Percentiles rank a stretch among this genome's conserved stretches.
phyloP scores from a whole-genome alignment of 2,888 invertebrate genomes.

The Platerodrilus igneus region DNA sequence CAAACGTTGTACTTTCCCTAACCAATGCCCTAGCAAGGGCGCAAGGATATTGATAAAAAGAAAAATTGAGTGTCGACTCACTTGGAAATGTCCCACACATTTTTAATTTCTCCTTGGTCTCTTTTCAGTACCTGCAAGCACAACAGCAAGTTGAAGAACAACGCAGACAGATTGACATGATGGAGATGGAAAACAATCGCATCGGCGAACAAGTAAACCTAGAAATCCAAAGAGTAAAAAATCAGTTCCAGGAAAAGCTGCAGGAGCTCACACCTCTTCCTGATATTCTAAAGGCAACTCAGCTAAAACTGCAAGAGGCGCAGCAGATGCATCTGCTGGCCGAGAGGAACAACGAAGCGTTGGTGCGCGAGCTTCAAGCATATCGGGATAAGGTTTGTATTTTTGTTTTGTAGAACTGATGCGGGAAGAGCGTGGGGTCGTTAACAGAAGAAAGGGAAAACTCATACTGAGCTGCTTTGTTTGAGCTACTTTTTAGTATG shows the following conservation, averaged over 20 bases:
- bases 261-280: slow-evolving; percentile 66
- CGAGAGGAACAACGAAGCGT: slow-evolving; percentile 62
- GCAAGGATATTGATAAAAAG: no score
- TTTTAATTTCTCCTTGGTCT: no score
- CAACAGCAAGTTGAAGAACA: slow-evolving; percentile 69
- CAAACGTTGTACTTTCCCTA: no score
- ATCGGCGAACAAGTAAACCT: slow-evolving; percentile 67
- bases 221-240: slow-evolving; percentile 66
- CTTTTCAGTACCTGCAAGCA: slow-evolving; percentile 56
- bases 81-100: no score
- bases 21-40: no score
- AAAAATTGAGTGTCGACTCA: no score
- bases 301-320: slow-evolving; percentile 62
- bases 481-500: background rate
- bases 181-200: slow-evolving; percentile 67
- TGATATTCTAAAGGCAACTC: slow-evolving; percentile 64
- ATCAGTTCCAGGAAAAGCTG: slow-evolving; percentile 67
- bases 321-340: slow-evolving; percentile 63
- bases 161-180: slow-evolving; percentile 61
- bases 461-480: background rate
- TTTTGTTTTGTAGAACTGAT: no score
- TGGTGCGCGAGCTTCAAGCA: slow-evolving; percentile 60
- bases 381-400: slow-evolving; percentile 57
- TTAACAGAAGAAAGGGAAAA: no score
- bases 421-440: no score